phyloP scores from a whole-genome alignment of 2,888 invertebrate species.

The Spicauda simplicius region DNA sequence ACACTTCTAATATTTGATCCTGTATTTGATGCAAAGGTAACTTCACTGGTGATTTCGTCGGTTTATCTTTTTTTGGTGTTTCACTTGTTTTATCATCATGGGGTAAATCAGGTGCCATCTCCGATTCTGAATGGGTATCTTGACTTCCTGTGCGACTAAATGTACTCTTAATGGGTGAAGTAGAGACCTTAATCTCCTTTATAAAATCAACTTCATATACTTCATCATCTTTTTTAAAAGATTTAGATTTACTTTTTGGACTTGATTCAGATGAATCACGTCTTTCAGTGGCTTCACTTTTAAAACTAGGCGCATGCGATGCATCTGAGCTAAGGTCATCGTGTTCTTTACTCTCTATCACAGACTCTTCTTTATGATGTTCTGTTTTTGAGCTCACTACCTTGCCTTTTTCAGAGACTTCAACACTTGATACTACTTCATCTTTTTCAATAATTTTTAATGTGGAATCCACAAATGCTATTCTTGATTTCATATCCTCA shows the following conservation, averaged over 20 bases:
- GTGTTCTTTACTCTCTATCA: constrained; percentile 80
- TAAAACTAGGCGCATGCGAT: constrained; percentile 76
- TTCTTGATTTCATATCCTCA: constrained; percentile 67
- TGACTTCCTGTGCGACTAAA: constrained; percentile 83
- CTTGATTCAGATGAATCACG: constrained; percentile 73
- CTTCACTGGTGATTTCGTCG: constrained; percentile 71
- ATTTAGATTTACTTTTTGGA: constrained; percentile 76
- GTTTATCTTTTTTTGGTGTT: constrained; percentile 69
- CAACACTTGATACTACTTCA: constrained; percentile 72
- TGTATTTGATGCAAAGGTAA: constrained; percentile 75
- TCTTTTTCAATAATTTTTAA: constrained; percentile 78
- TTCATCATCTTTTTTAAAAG: constrained; percentile 79
- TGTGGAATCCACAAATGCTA: constrained; percentile 74
- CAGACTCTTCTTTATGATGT: constrained; percentile 77
- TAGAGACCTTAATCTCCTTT: constrained; percentile 82
- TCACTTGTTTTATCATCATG: constrained; percentile 73
- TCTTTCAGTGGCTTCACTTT: constrained; percentile 71
- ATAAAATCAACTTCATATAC: constrained; percentile 82
- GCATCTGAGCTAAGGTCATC: constrained; percentile 78
- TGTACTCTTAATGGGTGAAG: constrained; percentile 77
- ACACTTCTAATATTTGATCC: constrained; percentile 78
- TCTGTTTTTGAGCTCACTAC: constrained; percentile 75
- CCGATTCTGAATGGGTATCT: constrained; percentile 84
- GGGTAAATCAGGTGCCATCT: constrained; percentile 79
- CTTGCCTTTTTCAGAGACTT: constrained; percentile 78